These are phyloP conservation scores for Numenius phaeopus DNA, from an alignment of 2,797 vertebrate genomes.

Conservation along the genomic window DNA sequence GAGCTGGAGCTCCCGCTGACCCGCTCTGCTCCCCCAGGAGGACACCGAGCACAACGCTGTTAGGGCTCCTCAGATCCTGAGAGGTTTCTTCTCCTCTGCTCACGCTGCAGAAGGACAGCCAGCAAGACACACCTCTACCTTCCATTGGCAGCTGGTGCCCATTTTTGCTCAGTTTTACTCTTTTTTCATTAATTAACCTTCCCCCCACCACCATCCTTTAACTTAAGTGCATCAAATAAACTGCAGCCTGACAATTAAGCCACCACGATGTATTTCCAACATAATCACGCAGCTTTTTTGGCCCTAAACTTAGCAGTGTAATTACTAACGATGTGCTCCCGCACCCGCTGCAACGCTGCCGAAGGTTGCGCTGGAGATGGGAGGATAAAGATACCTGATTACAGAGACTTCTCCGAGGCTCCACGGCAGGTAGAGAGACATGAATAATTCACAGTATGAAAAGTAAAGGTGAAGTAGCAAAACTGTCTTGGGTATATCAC, in stretches of 20 bases:
- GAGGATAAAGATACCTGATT: background rate
- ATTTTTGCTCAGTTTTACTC: background rate
- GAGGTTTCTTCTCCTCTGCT: too few relatives aligned
- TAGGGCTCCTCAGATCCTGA: background rate
- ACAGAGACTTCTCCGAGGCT: background rate
- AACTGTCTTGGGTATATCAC: background rate
- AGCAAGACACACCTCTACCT: rapidly evolving
- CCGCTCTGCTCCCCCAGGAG: rapidly evolving
- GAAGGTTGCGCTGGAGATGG: background rate
- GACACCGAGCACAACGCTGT: rapidly evolving
- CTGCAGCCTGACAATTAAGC: background rate
- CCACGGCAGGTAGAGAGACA: background rate
- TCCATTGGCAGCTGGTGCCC: rapidly evolving
- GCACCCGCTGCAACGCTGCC: background rate
- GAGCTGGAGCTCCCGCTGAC: background rate
- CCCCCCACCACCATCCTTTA: rapidly evolving
- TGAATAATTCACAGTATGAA: constrained; percentile 24
- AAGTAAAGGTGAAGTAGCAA: background rate
- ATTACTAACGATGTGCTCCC: rapidly evolving
- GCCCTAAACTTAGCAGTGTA: background rate
- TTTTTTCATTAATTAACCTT: background rate
- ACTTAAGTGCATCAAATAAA: background rate
- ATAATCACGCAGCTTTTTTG: background rate
- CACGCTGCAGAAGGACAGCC: rapidly evolving
- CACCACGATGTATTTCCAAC: rapidly evolving